A percentile compares a stretch with the other conserved stretches of the same genome.
These are phyloP conservation scores for Turritopsis rubra DNA, from an alignment of 30 jellyfish, hydroid and myxozoan species.

Conservation along the genomic window DNA sequence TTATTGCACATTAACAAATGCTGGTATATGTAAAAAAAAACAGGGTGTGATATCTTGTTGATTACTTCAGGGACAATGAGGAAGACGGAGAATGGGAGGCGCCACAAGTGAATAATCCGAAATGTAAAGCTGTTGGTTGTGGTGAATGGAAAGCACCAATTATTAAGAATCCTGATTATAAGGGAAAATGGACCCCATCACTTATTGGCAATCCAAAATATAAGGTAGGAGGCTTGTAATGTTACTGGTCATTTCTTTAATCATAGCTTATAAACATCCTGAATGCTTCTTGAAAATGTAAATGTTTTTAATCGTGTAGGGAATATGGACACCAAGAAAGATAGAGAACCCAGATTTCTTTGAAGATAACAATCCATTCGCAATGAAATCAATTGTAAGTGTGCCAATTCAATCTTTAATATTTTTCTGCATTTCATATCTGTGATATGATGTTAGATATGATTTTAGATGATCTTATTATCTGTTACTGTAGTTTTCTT, in stretches of 20 bases:
- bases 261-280: neutral
- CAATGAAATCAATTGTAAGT: slow-evolving; percentile 93
- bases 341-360: slow-evolving; percentile 79
- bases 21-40: neutral
- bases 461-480: too few species aligned
- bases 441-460: too few species aligned
- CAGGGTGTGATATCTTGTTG: neutral
- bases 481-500: too few species aligned
- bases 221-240: slow-evolving; percentile 53
- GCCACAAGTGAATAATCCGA: slow-evolving; percentile 93
- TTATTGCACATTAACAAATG: neutral
- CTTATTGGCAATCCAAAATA: slow-evolving; percentile 75
- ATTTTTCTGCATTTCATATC: too few species aligned
- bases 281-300: too few species aligned
- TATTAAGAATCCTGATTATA: slow-evolving; percentile 84
- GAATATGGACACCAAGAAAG: slow-evolving; percentile 82
- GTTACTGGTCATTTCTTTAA: neutral
- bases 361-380: slow-evolving; percentile 89
- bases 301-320: too few species aligned
- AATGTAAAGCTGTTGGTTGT: slow-evolving; percentile 90
- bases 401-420: neutral
- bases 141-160: slow-evolving; percentile 94
- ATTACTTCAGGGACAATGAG: slow-evolving; percentile 60
- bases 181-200: slow-evolving; percentile 97
- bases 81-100: slow-evolving; percentile 99